Conservation (phyloP, 2,113 vertebrate genomes). For the Rissa tridactyla region DNA sequence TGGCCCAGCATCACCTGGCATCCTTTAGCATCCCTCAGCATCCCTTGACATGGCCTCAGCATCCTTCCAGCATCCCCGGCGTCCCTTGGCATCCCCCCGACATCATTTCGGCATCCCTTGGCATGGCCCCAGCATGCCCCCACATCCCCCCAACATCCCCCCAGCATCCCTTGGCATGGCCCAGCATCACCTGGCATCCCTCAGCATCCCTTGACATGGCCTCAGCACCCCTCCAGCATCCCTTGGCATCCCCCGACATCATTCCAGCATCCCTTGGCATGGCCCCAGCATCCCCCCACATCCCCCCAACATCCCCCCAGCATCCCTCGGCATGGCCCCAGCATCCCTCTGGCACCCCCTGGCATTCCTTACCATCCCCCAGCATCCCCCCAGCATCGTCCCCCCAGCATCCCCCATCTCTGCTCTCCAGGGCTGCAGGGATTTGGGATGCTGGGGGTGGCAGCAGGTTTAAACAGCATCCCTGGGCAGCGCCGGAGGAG, state of each 20-base stretch:
- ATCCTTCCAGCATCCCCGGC: background rate
- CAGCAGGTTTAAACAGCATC: background rate
- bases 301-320: background rate
- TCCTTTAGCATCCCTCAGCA: background rate
- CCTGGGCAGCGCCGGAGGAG: background rate
- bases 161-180: background rate
- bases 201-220: too few relatives aligned
- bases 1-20: background rate
- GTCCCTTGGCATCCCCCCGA: background rate
- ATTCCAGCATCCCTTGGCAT: background rate
- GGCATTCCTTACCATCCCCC: background rate
- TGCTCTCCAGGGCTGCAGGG: accelerated
- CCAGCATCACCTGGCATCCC: too few relatives aligned
- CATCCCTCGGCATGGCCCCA: accelerated
- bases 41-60: too few relatives aligned
- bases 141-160: too few relatives aligned
- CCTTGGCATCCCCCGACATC: too few relatives aligned
- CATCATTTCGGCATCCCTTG: too few relatives aligned
- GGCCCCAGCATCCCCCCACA: background rate
- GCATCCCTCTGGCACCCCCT: background rate
- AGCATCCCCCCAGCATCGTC: background rate
- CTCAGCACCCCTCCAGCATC: background rate
- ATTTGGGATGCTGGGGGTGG: accelerated
- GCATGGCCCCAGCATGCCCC: background rate
- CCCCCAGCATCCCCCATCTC: background rate